Conservation (phyloP, 2,797 vertebrate genomes). For the Pitangus sulphuratus region DNA sequence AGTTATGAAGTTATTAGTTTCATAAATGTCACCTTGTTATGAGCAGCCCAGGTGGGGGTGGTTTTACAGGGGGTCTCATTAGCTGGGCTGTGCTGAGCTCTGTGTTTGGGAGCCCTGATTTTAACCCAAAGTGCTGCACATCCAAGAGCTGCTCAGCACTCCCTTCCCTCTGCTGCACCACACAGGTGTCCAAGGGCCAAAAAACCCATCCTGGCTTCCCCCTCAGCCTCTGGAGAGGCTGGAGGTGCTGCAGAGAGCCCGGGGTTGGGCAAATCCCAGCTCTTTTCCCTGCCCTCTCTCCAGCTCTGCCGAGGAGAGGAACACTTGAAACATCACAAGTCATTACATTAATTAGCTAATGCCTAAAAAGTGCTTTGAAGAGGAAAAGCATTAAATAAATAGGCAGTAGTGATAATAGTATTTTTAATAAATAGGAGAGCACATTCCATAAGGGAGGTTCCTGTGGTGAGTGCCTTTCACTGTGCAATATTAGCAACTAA, state of each 20-base stretch:
- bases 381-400: neutral
- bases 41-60: neutral
- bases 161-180: neutral
- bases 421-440: neutral
- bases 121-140: accelerated
- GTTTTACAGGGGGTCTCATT: neutral
- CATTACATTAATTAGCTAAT: conserved; percentile 23
- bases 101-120: neutral
- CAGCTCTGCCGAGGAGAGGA: neutral
- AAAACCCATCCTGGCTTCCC: neutral
- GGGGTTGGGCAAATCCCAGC: accelerated
- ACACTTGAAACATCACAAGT: neutral
- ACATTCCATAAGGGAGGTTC: neutral
- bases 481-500: neutral
- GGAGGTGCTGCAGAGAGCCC: neutral
- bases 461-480: neutral
- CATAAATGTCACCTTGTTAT: conserved; percentile 29
- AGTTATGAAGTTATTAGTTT: conserved; percentile 37
- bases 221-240: neutral
- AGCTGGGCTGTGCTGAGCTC: neutral
- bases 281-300: neutral
- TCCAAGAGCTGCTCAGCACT: accelerated
- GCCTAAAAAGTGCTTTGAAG: conserved; percentile 5
- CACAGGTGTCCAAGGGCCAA: neutral
- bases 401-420: neutral